Conservation (phyloP, 2,888 invertebrate species). For the Conomelus anceps region DNA sequence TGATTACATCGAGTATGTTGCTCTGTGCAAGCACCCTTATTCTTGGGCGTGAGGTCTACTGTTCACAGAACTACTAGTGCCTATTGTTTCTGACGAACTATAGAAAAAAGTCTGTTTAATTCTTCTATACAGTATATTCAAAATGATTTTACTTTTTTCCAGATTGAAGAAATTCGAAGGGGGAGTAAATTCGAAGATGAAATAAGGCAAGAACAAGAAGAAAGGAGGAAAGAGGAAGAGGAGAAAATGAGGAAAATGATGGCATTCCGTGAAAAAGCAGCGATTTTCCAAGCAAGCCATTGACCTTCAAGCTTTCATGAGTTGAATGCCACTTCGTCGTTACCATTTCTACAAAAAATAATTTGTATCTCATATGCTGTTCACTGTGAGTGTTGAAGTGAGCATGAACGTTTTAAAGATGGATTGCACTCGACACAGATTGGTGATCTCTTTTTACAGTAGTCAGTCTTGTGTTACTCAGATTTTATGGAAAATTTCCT, state of each 20-base stretch:
- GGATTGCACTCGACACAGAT: background rate
- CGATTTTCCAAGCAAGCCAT: constrained; percentile 59
- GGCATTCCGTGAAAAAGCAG: constrained; percentile 83
- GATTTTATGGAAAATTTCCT: background rate
- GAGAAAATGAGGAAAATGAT: constrained; percentile 72
- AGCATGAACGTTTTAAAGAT: background rate
- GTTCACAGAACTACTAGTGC: no score
- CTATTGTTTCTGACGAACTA: no score
- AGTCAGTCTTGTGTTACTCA: background rate
- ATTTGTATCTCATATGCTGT: background rate
- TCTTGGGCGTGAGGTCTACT: no score
- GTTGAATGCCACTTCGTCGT: background rate
- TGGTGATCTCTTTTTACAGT: background rate
- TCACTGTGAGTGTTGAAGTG: background rate
- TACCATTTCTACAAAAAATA: background rate
- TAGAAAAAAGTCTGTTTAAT: background rate
- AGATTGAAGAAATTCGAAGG: constrained; percentile 77
- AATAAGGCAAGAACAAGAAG: constrained; percentile 86
- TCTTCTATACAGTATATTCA: background rate
- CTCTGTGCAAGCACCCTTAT: no score
- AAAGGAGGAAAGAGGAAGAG: constrained; percentile 73
- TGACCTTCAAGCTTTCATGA: background rate
- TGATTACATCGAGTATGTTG: no score
- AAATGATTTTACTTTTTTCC: constrained; percentile 35
- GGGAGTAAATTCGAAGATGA: constrained; percentile 87